Percentiles rank a stretch among this genome's conserved stretches.
Evolutionary conservation across 64 coral and sea anemone species (phyloP).

Genomic region (Dendrophyllia cribrosa): DNA sequence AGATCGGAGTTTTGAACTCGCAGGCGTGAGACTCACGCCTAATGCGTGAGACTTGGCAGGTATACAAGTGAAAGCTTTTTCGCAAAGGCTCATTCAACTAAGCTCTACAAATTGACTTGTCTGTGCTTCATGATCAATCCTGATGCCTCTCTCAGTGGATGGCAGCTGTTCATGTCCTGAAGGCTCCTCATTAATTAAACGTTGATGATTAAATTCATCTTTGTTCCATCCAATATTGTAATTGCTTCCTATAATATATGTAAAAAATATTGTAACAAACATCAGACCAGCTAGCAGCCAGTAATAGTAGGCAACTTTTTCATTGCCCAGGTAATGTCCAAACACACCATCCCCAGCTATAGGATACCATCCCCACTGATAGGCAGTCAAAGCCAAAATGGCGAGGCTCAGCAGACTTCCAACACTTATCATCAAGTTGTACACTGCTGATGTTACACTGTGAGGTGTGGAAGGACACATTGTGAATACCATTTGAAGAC

Average conservation of each 20-base stretch:
- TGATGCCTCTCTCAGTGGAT: not conserved
- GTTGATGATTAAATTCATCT: slow-evolving; percentile 55
- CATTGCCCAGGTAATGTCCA: slow-evolving; percentile 68
- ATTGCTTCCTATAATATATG: slow-evolving; percentile 50
- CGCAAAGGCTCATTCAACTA: not conserved
- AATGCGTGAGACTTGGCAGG: too few species aligned
- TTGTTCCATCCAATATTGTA: slow-evolving; percentile 53
- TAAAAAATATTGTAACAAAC: slow-evolving; percentile 27
- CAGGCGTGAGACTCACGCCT: too few species aligned
- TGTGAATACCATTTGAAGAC: slow-evolving; percentile 71
- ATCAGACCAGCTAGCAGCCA: slow-evolving; percentile 73
- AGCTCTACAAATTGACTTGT: slow-evolving; percentile 29
- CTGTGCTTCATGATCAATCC: not conserved
- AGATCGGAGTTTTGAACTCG: too few species aligned
- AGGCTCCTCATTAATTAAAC: slow-evolving; percentile 47
- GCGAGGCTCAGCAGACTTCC: slow-evolving; percentile 73
- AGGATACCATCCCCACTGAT: slow-evolving; percentile 76
- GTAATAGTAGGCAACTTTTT: slow-evolving; percentile 76
- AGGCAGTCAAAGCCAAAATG: slow-evolving; percentile 39
- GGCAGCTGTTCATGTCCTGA: not conserved
- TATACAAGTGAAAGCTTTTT: too few species aligned
- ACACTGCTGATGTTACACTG: slow-evolving; percentile 83
- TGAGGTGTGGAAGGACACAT: slow-evolving; percentile 79
- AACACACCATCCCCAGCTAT: slow-evolving; percentile 8
- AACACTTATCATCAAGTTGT: slow-evolving; percentile 81